These are phyloP conservation scores for Oenanthe melanoleuca DNA, from an alignment of 2,113 vertebrate species.

Conservation along the genomic window DNA sequence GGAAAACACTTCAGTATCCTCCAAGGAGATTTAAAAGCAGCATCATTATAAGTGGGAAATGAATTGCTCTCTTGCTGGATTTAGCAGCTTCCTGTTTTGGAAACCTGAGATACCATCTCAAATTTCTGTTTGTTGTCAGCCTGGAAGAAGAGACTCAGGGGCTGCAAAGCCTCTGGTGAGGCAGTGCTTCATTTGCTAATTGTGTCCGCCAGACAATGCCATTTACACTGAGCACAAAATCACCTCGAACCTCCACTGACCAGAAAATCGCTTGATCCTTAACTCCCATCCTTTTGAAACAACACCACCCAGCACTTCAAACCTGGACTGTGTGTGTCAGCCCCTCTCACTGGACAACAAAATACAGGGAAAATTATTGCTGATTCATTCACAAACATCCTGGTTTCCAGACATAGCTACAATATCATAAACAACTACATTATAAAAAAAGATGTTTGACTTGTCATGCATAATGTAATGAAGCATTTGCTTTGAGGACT, in stretches of 20 bases:
- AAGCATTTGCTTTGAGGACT: background rate
- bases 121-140: slow-evolving; percentile 62
- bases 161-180: slow-evolving; percentile 16
- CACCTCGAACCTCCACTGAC: slow-evolving; percentile 37
- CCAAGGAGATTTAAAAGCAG: background rate
- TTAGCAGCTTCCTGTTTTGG: slow-evolving; percentile 59
- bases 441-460: background rate
- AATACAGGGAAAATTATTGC: background rate
- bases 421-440: background rate
- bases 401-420: background rate
- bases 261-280: background rate
- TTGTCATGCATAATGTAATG: background rate
- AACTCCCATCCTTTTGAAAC: background rate
- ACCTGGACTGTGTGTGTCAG: accelerated
- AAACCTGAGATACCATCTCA: slow-evolving; percentile 46
- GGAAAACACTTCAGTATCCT: background rate
- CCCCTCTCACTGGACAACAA: background rate
- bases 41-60: slow-evolving; percentile 17
- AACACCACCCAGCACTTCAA: background rate
- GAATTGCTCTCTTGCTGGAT: slow-evolving; percentile 39
- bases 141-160: slow-evolving; percentile 25
- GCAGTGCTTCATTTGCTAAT: slow-evolving; percentile 59
- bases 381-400: background rate
- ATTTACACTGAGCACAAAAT: slow-evolving; percentile 16
- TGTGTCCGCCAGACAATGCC: slow-evolving; percentile 47